Conservation (phyloP, 2,888 invertebrate species). For the Ceramica pisi region DNA sequence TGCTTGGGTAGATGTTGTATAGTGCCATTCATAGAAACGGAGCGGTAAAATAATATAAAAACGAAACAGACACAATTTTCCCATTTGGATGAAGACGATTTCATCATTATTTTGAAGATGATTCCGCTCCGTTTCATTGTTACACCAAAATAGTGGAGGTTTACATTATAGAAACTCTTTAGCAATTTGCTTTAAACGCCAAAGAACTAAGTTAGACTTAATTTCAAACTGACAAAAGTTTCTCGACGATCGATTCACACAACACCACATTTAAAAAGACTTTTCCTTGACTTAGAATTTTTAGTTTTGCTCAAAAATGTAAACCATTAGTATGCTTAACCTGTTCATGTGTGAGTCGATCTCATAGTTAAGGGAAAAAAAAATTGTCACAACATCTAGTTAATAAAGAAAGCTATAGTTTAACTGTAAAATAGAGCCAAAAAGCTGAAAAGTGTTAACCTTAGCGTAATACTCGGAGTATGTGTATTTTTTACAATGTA, state of each 20-base stretch:
- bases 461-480: slow-evolving; percentile 84
- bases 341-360: slow-evolving; percentile 56
- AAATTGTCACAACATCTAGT: slow-evolving; percentile 57
- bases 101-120: neutral
- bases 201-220: slow-evolving; percentile 71
- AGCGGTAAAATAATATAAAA: slow-evolving; percentile 2
- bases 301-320: slow-evolving; percentile 4
- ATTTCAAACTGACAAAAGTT: slow-evolving; percentile 58
- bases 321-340: neutral
- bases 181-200: slow-evolving; percentile 68
- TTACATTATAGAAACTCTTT: slow-evolving; percentile 53
- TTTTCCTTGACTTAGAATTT: neutral
- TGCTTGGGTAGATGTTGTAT: slow-evolving; percentile 67
- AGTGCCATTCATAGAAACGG: slow-evolving; percentile 56
- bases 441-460: slow-evolving; percentile 84
- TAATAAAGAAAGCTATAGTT: slow-evolving; percentile 69
- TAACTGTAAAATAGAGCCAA: slow-evolving; percentile 84
- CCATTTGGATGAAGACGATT: neutral
- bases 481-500: slow-evolving; percentile 91
- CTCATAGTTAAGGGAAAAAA: slow-evolving; percentile 42
- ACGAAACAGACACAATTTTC: slow-evolving; percentile 9
- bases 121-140: slow-evolving; percentile 23
- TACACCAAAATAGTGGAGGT: slow-evolving; percentile 42
- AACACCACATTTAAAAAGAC: neutral
- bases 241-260: slow-evolving; percentile 62